Evolutionary conservation across 2,888 invertebrate species (phyloP).

Genomic region (Crepidodera aurea): DNA sequence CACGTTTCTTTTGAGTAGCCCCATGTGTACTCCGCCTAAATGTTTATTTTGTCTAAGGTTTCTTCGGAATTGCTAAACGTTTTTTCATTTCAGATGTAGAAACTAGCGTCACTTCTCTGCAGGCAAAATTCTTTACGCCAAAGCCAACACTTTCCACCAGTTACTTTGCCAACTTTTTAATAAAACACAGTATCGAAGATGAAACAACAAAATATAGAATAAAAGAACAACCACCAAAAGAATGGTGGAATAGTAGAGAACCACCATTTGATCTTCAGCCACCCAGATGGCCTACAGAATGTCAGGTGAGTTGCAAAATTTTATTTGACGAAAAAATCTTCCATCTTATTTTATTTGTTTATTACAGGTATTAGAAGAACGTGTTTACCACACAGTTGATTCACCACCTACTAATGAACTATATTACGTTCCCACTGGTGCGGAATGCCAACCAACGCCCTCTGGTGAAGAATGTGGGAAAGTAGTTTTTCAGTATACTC

Average conservation of each 20-base stretch:
- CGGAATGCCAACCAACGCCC: slow-evolving; percentile 83
- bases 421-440: slow-evolving; percentile 80
- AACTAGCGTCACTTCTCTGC: slow-evolving; percentile 69
- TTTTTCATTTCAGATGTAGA: slow-evolving; percentile 42
- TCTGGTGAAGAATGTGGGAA: slow-evolving; percentile 87
- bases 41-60: no score
- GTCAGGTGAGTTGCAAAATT: slow-evolving; percentile 76
- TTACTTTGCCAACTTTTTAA: slow-evolving; percentile 70
- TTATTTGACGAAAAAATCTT: no score
- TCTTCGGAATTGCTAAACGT: no score
- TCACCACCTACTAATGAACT: slow-evolving; percentile 78
- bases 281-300: slow-evolving; percentile 88
- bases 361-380: slow-evolving; percentile 80
- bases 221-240: slow-evolving; percentile 59
- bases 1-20: no score
- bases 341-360: no score
- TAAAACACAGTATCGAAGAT: slow-evolving; percentile 64
- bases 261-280: slow-evolving; percentile 71
- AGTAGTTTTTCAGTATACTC: slow-evolving; percentile 84
- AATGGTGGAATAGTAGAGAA: slow-evolving; percentile 65
- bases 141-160: slow-evolving; percentile 58
- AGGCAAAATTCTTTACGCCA: slow-evolving; percentile 72
- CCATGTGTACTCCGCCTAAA: no score
- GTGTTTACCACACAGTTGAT: slow-evolving; percentile 79
- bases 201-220: slow-evolving; percentile 53